Percentiles rank a stretch among this genome's conserved stretches.
These are phyloP conservation scores for Eunapius fragilis DNA, from an alignment of 37 sponge, comb jelly and placozoan genomes.

Conservation along the genomic window DNA sequence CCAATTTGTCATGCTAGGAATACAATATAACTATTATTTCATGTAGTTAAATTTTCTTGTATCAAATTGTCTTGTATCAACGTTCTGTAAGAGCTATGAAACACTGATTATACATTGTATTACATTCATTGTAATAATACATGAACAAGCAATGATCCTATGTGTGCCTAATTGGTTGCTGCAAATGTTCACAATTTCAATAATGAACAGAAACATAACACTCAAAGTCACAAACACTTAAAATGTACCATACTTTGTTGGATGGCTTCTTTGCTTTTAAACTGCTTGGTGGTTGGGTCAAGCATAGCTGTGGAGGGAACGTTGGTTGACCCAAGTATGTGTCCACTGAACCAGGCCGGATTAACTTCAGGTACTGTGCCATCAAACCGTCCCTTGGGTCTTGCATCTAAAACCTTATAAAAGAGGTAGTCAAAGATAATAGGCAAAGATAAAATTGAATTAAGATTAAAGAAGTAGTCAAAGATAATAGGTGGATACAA, in stretches of 20 bases:
- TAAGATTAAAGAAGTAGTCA: background rate
- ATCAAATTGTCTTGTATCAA: too few relatives aligned
- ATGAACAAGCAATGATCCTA: too few relatives aligned
- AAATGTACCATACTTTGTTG: conserved; percentile 46
- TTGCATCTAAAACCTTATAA: conserved; percentile 65
- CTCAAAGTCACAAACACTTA: too few relatives aligned
- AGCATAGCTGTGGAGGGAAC: conserved; percentile 44
- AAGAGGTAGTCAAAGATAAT: background rate
- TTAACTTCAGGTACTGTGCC: conserved; percentile 78
- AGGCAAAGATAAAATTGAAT: background rate
- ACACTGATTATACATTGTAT: too few relatives aligned
- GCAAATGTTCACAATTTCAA: too few relatives aligned
- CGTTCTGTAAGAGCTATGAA: too few relatives aligned
- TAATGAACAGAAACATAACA: too few relatives aligned
- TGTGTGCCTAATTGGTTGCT: too few relatives aligned
- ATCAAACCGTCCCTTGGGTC: conserved; percentile 66
- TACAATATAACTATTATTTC: too few relatives aligned
- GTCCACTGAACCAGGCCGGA: conserved; percentile 64
- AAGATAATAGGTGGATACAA: background rate
- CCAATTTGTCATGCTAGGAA: too few relatives aligned
- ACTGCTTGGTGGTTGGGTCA: conserved; percentile 47
- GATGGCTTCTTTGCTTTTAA: conserved; percentile 59
- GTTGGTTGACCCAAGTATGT: conserved; percentile 53
- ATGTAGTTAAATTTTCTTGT: too few relatives aligned
- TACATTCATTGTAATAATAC: too few relatives aligned